Evolutionary conservation across 2,113 vertebrate genomes (phyloP), one percentile per base, ranked within the genome.

Genomic region (Smithornis capensis): DNA sequence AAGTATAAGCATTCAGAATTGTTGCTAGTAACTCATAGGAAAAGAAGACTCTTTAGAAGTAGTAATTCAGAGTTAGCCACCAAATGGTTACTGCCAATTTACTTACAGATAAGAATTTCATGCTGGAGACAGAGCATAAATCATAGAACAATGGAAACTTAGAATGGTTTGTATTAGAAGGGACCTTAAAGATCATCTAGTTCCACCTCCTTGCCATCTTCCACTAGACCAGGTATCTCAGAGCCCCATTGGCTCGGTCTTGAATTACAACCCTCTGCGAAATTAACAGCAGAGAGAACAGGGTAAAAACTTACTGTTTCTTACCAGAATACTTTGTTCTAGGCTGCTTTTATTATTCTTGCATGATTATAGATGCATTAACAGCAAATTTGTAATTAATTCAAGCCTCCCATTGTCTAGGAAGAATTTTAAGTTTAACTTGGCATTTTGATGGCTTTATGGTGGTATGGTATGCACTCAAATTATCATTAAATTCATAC

Each of bases 371-470:
- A 81, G 78, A 80, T 83, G n/a, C 55, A 94, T 93, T 95, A 95
- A 74, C 13, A 35, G 45, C 27, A 19, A 44, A 96, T 92, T 9
- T 82, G 64, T 71, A 69, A 67, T 87, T 95, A 57, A 73, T 80
- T 85, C 19, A 63, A 79, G 31, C 29, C 42, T 91, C 73, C 24
- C 38, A 67, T 59, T 83, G 76, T 89, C 83, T 94, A 93, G 45
- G 70, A 83, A 96, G 90, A 45, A 91, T 95, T 97, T 94, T 70
- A 96, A 93, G 67, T 95, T 78, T 83, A 85, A 96, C 92, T 96
- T 95, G 89, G 69, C 93, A 94, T 86, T 73, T 77, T 92, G 73
- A 94, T 96, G 91, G 89, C 62, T 97, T 94, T 95, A 95, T 91
- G 79, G 92, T 91, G 96, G 68, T 24, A 9, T 42, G 25, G 53